These are phyloP conservation scores for Spondyliosoma cantharus DNA, from an alignment of 2,797 vertebrate species.

Conservation along the genomic window DNA sequence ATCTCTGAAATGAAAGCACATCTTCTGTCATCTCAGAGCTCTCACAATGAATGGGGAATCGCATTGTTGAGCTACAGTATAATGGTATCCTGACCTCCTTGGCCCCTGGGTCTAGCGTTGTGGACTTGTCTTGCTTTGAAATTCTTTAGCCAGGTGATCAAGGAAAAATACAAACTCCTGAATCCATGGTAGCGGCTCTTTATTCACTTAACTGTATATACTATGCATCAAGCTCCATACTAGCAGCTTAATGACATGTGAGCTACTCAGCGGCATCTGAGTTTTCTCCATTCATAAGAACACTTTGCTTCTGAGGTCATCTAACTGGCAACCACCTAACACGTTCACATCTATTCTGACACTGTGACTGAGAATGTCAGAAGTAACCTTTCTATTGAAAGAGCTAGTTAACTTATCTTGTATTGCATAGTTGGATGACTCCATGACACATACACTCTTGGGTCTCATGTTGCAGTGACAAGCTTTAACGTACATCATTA, in stretches of 20 bases:
- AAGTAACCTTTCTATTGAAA: not conserved
- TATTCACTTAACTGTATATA: not conserved
- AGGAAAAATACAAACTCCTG: not conserved
- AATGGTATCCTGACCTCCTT: not conserved
- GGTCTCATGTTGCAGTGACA: not conserved
- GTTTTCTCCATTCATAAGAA: not conserved
- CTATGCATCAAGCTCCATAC: not conserved
- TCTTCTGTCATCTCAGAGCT: conserved; percentile 2
- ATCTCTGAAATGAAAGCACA: not conserved
- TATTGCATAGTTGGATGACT: not conserved
- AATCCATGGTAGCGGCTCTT: not conserved
- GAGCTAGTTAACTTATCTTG: not conserved
- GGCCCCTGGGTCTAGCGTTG: not conserved
- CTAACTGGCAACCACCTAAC: not conserved
- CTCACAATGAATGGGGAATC: not conserved
- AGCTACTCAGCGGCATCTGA: too few species aligned
- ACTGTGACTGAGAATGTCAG: not conserved
- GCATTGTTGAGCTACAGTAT: not conserved
- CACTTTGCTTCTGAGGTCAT: not conserved
- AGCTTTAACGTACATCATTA: not conserved
- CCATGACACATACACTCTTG: not conserved
- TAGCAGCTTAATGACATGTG: not conserved
- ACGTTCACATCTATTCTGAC: not conserved
- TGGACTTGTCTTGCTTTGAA: too few species aligned
- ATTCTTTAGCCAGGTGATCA: not conserved